Evolutionary conservation across 1,140 invertebrate genomes (phyloP).

Genomic region (Danaus melanippus): DNA sequence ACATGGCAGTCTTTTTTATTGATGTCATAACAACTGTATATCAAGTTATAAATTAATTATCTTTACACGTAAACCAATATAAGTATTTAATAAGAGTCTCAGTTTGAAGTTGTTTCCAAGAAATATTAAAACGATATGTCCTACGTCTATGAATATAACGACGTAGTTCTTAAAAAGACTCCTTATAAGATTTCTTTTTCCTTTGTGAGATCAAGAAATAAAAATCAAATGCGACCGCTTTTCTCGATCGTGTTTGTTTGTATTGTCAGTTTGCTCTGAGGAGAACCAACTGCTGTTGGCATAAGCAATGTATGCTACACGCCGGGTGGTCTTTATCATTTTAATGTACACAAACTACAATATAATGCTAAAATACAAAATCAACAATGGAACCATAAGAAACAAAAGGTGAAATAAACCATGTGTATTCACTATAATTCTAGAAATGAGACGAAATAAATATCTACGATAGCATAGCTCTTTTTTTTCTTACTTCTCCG

Average conservation of each 20-base stretch:
- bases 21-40: too few relatives aligned
- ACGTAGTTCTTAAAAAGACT: slow-evolving; percentile 8
- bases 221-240: slow-evolving; percentile 51
- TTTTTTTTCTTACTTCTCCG: too few relatives aligned
- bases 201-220: slow-evolving; percentile 30
- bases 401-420: slow-evolving; percentile 21
- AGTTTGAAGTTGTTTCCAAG: too few relatives aligned
- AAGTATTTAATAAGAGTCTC: too few relatives aligned
- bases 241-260: slow-evolving; percentile 54
- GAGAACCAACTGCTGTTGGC: slow-evolving; percentile 54
- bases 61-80: too few relatives aligned
- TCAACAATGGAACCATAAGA: slow-evolving; percentile 36
- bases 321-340: slow-evolving; percentile 69
- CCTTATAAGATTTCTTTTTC: slow-evolving; percentile 22
- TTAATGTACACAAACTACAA: slow-evolving; percentile 61
- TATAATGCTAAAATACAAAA: slow-evolving; percentile 58
- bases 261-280: slow-evolving; percentile 50
- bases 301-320: slow-evolving; percentile 28
- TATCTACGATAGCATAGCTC: too few relatives aligned
- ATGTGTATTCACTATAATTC: slow-evolving; percentile 7
- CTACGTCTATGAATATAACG: neutral
- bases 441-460: too few relatives aligned
- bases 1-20: too few relatives aligned
- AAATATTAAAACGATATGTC: too few relatives aligned
- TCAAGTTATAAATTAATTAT: too few relatives aligned